Conservation (phyloP, 2,888 invertebrate genomes). For the Stegophylla sp. region DNA sequence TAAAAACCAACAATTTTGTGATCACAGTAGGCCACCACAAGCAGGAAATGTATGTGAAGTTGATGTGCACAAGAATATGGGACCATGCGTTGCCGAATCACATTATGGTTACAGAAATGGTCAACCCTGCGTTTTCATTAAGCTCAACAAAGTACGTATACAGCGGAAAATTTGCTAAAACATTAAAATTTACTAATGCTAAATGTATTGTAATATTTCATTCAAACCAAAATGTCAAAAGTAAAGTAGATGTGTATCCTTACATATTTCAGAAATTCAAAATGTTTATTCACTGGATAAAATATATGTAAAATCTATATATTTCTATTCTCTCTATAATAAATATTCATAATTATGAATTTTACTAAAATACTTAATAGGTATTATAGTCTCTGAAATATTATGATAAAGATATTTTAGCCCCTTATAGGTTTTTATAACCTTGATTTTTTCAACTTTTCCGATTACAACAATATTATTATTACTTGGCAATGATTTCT, state of each 20-base stretch:
- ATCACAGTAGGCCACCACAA: constrained; percentile 66
- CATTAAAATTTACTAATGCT: too few species aligned
- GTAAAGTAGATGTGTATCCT: too few species aligned
- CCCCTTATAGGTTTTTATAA: neutral
- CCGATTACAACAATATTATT: neutral
- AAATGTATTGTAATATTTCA: too few species aligned
- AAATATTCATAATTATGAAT: too few species aligned
- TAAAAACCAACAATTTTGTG: constrained; percentile 69
- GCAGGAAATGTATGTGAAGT: constrained; percentile 69
- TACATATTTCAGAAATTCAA: too few species aligned
- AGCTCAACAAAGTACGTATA: constrained; percentile 77
- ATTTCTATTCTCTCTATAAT: too few species aligned
- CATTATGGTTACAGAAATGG: constrained; percentile 76
- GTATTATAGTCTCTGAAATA: too few species aligned
- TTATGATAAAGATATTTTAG: too few species aligned
- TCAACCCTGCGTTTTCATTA: constrained; percentile 84
- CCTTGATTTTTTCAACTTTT: neutral
- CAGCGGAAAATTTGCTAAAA: neutral
- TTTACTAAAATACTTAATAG: too few species aligned
- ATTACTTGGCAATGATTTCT: constrained; percentile 47
- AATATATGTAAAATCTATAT: too few species aligned
- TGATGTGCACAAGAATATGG: constrained; percentile 65
- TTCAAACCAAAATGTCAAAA: too few species aligned
- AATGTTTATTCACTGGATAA: too few species aligned
- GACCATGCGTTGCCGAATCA: constrained; percentile 66